Evolutionary conservation across 1,140 invertebrate species (phyloP), one percentile per base, ranked within the genome.

Genomic region (Metopolophium dirhodum): DNA sequence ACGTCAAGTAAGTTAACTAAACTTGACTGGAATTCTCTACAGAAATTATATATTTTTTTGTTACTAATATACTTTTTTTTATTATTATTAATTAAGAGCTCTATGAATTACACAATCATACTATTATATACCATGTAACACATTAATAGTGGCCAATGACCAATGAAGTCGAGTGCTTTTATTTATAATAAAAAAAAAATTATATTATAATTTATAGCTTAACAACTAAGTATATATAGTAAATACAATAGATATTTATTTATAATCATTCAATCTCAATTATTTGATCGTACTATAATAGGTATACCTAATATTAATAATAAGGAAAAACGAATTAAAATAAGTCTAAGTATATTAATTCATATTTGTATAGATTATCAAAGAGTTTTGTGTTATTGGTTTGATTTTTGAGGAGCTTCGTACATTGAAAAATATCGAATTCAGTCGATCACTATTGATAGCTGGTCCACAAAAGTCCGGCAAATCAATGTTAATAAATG

Each of bases 1-100:
- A 77, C 91, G 68, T n/a, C 91, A 93, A 86, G 91, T 93, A 41
- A 85, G 49, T 92, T 14, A 91, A 77, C 35, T 77, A 18, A 77
- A 77, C n/a, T 77, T 77, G 4, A 18, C 49, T 51, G 18, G 14
- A 18, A 20, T 51, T 23, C 26, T 37, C 35, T 83, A 35, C n/a
- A 83, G 18, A 83, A 83, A 83, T 83, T 37, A 83, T 83, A 22
- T 41, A 57, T 57, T 7, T 57, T 0, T 57, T 57, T 57, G 22
- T 23, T 7, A 7, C 22, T 23, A 23, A 54, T 54, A 23, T 54
- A 54, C 11, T 30, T 30, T 30, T 77, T 77, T 77, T 35, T 77
- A 77, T 35, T 35, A 7, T n/a, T 68, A 35, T 61, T 61, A 26
- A 26, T 57, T 9, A 26, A 26, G 23, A 57, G 57, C 22, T 54